Conservation (phyloP, 1,140 invertebrate genomes). For the Drosophila arawakana region DNA sequence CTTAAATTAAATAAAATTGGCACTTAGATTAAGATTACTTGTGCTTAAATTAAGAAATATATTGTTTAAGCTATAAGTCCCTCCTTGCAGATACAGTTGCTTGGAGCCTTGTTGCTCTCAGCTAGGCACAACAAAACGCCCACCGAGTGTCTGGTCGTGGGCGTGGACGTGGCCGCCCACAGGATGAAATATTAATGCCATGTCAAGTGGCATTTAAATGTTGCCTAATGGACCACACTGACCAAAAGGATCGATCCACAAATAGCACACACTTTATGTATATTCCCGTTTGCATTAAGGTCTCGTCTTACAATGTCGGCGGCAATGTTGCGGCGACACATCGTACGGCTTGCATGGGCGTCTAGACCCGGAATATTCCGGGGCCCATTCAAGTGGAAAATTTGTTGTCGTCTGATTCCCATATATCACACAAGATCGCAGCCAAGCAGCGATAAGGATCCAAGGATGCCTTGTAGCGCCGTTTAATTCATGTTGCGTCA, state of each 20-base stretch:
- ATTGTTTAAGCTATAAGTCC: too few species aligned
- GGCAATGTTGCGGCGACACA: constrained; percentile 70
- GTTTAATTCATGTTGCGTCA: constrained; percentile 82
- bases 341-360: constrained; percentile 30
- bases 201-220: constrained; percentile 71
- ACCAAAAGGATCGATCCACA: constrained; percentile 51
- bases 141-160: too few species aligned
- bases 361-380: constrained; percentile 57
- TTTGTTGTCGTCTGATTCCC: constrained; percentile 77
- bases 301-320: constrained; percentile 73
- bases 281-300: constrained; percentile 46
- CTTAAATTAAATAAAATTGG: too few species aligned
- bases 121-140: constrained; percentile 66
- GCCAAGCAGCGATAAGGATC: constrained; percentile 50
- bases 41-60: too few species aligned
- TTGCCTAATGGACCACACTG: constrained; percentile 78
- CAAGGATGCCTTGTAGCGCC: constrained; percentile 62
- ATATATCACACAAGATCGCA: constrained; percentile 66
- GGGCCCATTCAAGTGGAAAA: constrained; percentile 67
- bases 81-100: neutral
- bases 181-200: constrained; percentile 23
- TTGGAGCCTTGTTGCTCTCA: neutral
- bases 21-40: too few species aligned
- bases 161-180: neutral
- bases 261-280: constrained; percentile 19